Evolutionary conservation across 2,797 vertebrate species (phyloP), one percentile per base, ranked within the genome.

Genomic region (Tachyglossus aculeatus): DNA sequence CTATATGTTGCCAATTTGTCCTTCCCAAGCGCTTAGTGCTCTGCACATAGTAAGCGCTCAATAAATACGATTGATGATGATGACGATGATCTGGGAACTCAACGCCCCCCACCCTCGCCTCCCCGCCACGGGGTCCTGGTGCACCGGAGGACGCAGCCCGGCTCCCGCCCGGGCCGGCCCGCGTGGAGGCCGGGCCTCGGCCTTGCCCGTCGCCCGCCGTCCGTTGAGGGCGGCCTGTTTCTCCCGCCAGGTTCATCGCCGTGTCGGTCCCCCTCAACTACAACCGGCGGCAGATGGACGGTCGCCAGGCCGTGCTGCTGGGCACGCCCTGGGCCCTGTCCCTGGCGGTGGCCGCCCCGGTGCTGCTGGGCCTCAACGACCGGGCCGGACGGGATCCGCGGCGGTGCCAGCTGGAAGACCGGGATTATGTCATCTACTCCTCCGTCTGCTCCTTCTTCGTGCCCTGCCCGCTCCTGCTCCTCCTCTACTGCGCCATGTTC

Each of bases 381-480:
- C 91, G 96, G 34, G 93, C 93, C 1, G 82, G 87, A 58, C 93
- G 98, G 10, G 93, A 96, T 82, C 94, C 95, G 36, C 80, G 66
- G 3, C 90, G 94, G 83, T 99, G 98, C 74, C 96, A 96, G 77
- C 93, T 99, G 77, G 97, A 98, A 86, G 94, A 96, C 74, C 79
- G 94, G 67, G 94, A 94, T 88, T 98, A 97, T 34, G 91, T 99
- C 0, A 77, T 98, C 48, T 98, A 95, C 81, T 98, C 96, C 10
- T 98, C 97, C 10, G 90, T 97, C 71, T 98, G 97, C 87, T 99
- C 98, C 74, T 99, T 98, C 92, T 96, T 99, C 87, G 94, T 99
- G 80, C 98, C 97, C 15, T 98, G 98, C 68, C 97, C 96, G 14
- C 90, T 98, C 88, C 96, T 98, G 97, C 85, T 99, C 78, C 88